Percentiles rank a stretch among this genome's conserved stretches.
phyloP scores from a whole-genome alignment of 2,888 invertebrate species.

The Cephalotes varians region DNA sequence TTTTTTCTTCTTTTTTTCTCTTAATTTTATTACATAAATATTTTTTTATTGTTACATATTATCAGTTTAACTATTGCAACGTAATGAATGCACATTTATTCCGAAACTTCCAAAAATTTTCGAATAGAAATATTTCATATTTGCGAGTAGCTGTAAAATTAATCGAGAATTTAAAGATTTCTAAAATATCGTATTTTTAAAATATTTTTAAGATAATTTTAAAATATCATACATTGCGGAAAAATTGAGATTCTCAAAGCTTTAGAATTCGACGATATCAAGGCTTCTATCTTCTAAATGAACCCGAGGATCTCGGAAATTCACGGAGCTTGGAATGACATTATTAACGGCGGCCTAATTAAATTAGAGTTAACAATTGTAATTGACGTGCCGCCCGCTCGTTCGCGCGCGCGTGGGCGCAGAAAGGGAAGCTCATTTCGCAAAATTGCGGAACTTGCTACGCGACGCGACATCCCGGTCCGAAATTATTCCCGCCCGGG shows the following conservation, averaged over 20 bases:
- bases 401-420: neutral
- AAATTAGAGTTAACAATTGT: conserved; percentile 51
- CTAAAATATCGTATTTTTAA: too few species aligned
- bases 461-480: conserved; percentile 27
- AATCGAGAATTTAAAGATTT: neutral
- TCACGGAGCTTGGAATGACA: conserved; percentile 5
- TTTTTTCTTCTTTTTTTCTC: too few species aligned
- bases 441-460: conserved; percentile 45
- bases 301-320: conserved; percentile 10
- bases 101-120: neutral
- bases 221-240: neutral
- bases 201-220: neutral
- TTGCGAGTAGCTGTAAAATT: neutral
- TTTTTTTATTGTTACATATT: neutral
- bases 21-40: neutral
- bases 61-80: neutral
- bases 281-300: neutral
- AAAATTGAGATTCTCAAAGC: neutral
- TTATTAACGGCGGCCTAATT: conserved; percentile 39
- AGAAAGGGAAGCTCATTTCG: conserved; percentile 42
- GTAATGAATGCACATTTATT: neutral
- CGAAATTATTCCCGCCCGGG: conserved; percentile 37
- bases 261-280: neutral
- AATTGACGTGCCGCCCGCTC: conserved; percentile 33
- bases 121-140: neutral